phyloP scores from a whole-genome alignment of 2,888 invertebrate species.

The Dimorphilus gyrociliatus region DNA sequence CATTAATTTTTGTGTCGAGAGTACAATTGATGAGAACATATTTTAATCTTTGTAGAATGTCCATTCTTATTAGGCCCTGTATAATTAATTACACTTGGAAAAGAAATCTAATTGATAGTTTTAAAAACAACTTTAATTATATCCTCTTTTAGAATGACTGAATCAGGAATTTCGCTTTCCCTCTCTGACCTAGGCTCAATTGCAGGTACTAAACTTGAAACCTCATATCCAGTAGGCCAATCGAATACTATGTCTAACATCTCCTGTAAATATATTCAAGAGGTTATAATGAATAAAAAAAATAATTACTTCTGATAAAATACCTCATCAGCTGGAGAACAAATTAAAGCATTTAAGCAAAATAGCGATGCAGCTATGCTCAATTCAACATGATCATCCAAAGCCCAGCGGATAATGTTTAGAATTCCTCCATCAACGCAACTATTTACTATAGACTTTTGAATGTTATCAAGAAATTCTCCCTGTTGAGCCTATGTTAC shows the following conservation, averaged over 20 bases:
- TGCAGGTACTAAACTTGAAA: constrained; percentile 42
- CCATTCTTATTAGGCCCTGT: constrained; percentile 35
- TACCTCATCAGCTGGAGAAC: constrained; percentile 56
- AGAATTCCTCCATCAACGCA: constrained; percentile 53
- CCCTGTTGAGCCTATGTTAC: constrained; percentile 41
- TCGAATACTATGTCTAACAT: constrained; percentile 29
- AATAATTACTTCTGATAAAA: too few relatives aligned
- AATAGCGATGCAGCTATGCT: constrained; percentile 58
- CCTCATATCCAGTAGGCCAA: constrained; percentile 36
- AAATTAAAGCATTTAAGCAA: constrained; percentile 57
- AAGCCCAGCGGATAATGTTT: constrained; percentile 61
- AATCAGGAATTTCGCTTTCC: constrained; percentile 56
- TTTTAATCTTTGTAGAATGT: constrained; percentile 56
- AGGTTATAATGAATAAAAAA: neutral
- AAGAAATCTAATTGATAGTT: neutral
- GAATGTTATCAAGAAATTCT: constrained; percentile 57
- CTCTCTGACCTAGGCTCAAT: constrained; percentile 8
- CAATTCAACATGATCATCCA: constrained; percentile 62
- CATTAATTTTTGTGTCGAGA: constrained; percentile 55
- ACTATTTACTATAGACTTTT: constrained; percentile 48
- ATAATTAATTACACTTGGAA: constrained; percentile 1
- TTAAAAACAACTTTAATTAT: constrained; percentile 41
- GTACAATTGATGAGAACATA: constrained; percentile 56
- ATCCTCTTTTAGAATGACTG: constrained; percentile 67
- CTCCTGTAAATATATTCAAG: constrained; percentile 47